A percentile compares a stretch with the other conserved stretches of the same genome.
Evolutionary conservation across 2,797 vertebrate species (phyloP).

Genomic region (Cuniculus paca): DNA sequence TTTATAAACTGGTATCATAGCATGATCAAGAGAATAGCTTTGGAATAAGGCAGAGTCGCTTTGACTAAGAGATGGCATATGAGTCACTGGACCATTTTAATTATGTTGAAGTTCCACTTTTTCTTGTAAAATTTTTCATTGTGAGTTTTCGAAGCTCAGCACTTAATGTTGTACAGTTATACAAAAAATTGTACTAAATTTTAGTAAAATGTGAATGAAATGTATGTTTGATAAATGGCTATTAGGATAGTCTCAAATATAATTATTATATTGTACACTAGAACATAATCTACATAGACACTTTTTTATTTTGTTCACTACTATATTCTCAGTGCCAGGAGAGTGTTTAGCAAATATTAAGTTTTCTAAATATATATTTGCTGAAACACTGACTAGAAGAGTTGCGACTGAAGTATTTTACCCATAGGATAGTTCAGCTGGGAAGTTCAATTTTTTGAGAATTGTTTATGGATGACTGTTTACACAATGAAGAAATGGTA

Average conservation of each 20-base stretch:
- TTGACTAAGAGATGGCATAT: not conserved
- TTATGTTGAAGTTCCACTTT: not conserved
- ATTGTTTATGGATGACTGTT: not conserved
- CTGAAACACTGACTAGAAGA: not conserved
- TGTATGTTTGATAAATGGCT: not conserved
- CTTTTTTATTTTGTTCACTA: not conserved
- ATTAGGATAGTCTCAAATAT: not conserved
- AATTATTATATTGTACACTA: not conserved
- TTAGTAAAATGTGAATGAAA: not conserved
- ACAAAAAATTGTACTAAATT: not conserved
- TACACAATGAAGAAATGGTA: not conserved
- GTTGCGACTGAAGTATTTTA: not conserved
- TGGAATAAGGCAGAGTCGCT: not conserved
- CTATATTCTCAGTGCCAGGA: not conserved
- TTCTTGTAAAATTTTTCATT: not conserved
- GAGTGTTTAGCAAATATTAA: not conserved
- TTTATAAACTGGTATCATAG: not conserved
- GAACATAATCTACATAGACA: not conserved
- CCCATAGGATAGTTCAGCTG: not conserved
- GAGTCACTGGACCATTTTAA: not conserved
- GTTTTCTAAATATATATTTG: not conserved
- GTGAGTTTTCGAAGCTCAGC: conserved; percentile 16
- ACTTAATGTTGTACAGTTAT: not conserved
- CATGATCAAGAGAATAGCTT: not conserved
- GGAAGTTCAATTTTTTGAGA: not conserved